These are phyloP conservation scores for Mya arenaria DNA, from an alignment of 1,140 invertebrate species.

Conservation along the genomic window DNA sequence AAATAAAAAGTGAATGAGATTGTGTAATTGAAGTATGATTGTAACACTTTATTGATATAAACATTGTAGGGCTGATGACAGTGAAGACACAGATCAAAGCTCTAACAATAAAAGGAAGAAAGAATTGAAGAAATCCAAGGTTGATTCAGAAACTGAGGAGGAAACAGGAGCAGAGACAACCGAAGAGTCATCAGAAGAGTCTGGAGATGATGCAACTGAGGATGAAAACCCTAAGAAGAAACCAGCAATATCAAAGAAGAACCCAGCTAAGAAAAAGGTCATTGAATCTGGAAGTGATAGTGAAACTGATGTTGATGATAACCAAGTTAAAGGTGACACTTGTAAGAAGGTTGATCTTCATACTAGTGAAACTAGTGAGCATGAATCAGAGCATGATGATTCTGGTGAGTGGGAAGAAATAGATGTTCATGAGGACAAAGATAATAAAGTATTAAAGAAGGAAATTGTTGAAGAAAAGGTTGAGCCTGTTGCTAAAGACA, in stretches of 20 bases:
- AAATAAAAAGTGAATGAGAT: no score
- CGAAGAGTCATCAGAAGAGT: constrained; percentile 41
- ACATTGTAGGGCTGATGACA: no score
- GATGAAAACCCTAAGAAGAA: constrained; percentile 37
- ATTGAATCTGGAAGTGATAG: constrained; percentile 54
- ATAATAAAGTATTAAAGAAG: constrained; percentile 23
- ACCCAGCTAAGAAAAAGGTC: constrained; percentile 56
- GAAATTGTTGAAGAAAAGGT: constrained; percentile 12
- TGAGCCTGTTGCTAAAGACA: background rate
- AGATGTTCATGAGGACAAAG: constrained; percentile 2
- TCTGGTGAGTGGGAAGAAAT: constrained; percentile 9
- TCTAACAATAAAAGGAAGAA: constrained; percentile 3
- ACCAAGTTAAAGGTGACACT: constrained; percentile 10
- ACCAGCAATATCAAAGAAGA: constrained; percentile 37
- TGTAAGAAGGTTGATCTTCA: no score
- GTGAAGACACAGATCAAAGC: constrained; percentile 45
- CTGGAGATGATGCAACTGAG: constrained; percentile 29
- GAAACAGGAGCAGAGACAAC: constrained; percentile 11
- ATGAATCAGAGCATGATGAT: background rate
- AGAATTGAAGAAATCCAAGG: constrained; percentile 33
- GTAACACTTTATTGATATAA: no score
- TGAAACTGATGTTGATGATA: constrained; percentile 14
- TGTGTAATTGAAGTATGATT: no score
- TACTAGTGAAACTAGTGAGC: constrained; percentile 17
- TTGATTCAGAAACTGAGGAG: constrained; percentile 33